phyloP scores from a whole-genome alignment of 2,888 invertebrate genomes.

The Pardosa pseudoannulata region DNA sequence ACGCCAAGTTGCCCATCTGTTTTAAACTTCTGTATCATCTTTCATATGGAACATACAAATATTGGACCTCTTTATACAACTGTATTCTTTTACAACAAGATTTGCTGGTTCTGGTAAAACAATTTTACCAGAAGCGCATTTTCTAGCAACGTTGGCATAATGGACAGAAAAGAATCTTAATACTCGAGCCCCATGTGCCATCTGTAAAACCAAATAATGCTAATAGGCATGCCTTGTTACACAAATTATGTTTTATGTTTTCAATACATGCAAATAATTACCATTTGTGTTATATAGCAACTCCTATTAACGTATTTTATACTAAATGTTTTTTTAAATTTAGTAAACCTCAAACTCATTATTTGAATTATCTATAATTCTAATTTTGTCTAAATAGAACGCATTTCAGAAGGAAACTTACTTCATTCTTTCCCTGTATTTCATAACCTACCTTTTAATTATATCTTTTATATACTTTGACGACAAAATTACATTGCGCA shows the following conservation, averaged over 20 bases:
- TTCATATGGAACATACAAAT: background rate
- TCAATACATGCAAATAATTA: constrained; percentile 27
- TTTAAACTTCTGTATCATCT: constrained; percentile 17
- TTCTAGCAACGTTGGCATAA: constrained; percentile 16
- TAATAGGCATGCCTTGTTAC: background rate
- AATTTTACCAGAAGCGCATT: constrained; percentile 23
- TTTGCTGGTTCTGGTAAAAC: no score
- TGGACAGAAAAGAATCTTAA: constrained; percentile 16
- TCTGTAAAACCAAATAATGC: constrained; percentile 18
- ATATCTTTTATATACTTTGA: no score
- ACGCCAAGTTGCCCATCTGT: constrained; percentile 12
- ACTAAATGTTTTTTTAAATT: background rate
- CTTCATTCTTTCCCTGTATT: no score
- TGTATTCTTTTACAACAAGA: background rate
- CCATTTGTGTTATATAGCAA: background rate
- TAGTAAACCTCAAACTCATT: constrained; percentile 6
- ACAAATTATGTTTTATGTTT: constrained; percentile 19
- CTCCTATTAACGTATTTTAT: background rate
- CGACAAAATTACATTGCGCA: no score
- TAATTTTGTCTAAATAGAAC: background rate
- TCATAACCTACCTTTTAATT: no score
- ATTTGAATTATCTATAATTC: no score
- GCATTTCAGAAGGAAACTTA: no score
- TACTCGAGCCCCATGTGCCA: constrained; percentile 13
- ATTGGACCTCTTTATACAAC: constrained; percentile 22